phyloP scores from a whole-genome alignment of 1,140 invertebrate genomes.

The Drosophila micromelanica region DNA sequence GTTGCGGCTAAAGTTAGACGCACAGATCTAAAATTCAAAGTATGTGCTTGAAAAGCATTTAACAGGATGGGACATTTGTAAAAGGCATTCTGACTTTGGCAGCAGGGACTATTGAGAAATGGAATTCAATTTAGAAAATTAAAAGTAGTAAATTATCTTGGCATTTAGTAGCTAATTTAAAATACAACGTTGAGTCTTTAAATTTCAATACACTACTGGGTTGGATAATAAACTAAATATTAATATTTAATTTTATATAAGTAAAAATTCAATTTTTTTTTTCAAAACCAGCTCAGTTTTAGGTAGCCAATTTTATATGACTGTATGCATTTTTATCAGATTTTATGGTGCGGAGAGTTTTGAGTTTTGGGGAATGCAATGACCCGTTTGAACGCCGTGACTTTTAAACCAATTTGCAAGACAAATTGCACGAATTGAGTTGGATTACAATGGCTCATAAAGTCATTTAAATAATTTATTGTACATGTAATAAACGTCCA shows the following conservation, averaged over 20 bases:
- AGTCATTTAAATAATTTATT: conserved; percentile 40
- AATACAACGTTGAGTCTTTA: too few species aligned
- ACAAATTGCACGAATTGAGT: conserved; percentile 34
- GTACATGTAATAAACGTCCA: conserved; percentile 20
- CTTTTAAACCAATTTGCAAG: conserved; percentile 31
- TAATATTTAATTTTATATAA: too few species aligned
- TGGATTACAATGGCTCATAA: conserved; percentile 40
- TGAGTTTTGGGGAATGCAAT: background rate
- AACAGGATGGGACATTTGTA: background rate
- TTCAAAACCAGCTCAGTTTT: too few species aligned
- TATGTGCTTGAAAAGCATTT: background rate
- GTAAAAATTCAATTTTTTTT: too few species aligned
- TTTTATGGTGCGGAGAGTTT: background rate
- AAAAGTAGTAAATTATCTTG: too few species aligned
- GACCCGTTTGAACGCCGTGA: conserved; percentile 14
- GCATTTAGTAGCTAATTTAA: too few species aligned
- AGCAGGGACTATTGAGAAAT: too few species aligned
- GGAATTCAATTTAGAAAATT: too few species aligned
- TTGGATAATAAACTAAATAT: too few species aligned
- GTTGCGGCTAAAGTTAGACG: background rate
- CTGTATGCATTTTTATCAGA: background rate
- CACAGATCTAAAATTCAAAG: background rate
- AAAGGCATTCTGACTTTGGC: too few species aligned
- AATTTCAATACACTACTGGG: too few species aligned
- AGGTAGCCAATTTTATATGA: background rate